These are phyloP conservation scores for Osmerus mordax DNA, from an alignment of 2,113 vertebrate genomes.

Conservation along the genomic window DNA sequence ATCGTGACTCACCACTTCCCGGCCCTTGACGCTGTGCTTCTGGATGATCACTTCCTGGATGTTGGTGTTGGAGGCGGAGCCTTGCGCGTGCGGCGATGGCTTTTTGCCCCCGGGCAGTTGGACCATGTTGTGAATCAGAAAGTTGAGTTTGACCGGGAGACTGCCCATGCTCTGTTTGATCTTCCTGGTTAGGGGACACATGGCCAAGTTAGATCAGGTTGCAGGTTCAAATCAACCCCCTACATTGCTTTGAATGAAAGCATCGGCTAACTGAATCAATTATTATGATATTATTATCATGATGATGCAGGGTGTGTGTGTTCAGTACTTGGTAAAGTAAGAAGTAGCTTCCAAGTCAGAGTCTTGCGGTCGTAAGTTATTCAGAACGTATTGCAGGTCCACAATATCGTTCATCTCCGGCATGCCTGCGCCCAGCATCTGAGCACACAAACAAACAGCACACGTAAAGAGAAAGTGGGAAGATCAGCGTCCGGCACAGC, in stretches of 20 bases:
- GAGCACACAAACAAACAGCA: constrained; percentile 7
- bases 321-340: constrained; percentile 83
- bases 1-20: constrained; percentile 55
- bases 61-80: constrained; percentile 52
- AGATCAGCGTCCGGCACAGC: neutral
- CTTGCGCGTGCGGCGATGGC: neutral
- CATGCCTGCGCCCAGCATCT: constrained; percentile 84
- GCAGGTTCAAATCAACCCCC: neutral
- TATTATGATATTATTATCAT: no score
- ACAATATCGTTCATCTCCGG: constrained; percentile 77
- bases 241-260: neutral
- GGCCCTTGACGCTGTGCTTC: constrained; percentile 37
- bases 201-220: neutral
- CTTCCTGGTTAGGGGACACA: constrained; percentile 70
- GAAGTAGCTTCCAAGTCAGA: constrained; percentile 84
- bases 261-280: no score
- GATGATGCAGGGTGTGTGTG: no score
- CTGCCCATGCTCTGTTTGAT: constrained; percentile 86
- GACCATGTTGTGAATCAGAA: constrained; percentile 78
- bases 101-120: constrained; percentile 55
- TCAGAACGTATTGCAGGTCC: constrained; percentile 82
- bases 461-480: neutral
- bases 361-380: constrained; percentile 81
- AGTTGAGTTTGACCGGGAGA: constrained; percentile 87
- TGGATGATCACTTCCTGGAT: constrained; percentile 68